phyloP scores from a whole-genome alignment of 2,797 vertebrate genomes.

The Perodicticus potto region DNA sequence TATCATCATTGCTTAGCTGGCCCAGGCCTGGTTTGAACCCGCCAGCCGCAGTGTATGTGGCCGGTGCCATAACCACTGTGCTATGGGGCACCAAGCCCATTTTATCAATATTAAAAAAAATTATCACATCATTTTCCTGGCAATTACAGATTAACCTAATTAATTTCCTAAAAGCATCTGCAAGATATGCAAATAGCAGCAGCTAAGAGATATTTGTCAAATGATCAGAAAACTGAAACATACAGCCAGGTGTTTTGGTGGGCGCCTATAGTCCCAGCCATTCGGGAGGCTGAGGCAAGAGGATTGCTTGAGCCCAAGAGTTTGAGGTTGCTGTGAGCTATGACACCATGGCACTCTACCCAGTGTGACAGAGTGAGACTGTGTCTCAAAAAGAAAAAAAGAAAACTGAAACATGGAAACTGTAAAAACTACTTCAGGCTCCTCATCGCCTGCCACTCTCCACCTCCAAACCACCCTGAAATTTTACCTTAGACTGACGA shows the following conservation, averaged over 20 bases:
- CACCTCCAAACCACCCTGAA: not conserved
- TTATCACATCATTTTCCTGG: constrained; percentile 18
- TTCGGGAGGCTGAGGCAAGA: no score
- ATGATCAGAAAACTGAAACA: not conserved
- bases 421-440: not conserved
- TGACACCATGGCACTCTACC: no score
- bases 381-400: no score
- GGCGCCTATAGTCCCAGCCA: no score
- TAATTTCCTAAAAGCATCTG: constrained; percentile 16
- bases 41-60: no score
- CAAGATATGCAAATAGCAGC: not conserved
- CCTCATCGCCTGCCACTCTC: not conserved
- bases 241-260: no score
- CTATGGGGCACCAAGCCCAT: not conserved
- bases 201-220: constrained; percentile 5
- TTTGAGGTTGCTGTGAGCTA: no score
- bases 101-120: not conserved
- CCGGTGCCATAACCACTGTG: no score
- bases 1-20: no score
- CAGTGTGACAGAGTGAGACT: no score
- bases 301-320: no score
- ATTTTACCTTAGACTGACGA: not conserved
- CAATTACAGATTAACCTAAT: not conserved
- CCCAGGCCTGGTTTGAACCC: no score
- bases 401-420: not conserved